phyloP scores from a whole-genome alignment of 2,888 invertebrate genomes.

The Drosophila diplacantha region DNA sequence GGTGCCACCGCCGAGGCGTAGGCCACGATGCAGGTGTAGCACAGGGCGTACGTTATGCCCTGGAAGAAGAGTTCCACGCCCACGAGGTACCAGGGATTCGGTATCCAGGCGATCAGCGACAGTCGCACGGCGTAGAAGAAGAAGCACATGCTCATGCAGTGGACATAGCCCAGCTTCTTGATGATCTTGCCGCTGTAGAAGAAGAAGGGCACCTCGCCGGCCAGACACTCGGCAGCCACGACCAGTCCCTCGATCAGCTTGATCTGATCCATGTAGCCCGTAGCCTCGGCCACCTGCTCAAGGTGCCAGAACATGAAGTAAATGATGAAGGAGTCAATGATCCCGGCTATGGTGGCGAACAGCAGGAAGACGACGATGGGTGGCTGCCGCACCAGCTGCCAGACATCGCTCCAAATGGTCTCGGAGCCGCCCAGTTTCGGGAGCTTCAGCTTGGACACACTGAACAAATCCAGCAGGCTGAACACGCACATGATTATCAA shows the following conservation, averaged over 20 bases:
- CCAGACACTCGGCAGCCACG: conserved; percentile 87
- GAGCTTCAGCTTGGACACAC: conserved; percentile 82
- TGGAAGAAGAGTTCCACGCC: conserved; percentile 89
- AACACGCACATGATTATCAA: conserved; percentile 83
- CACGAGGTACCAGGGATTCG: conserved; percentile 90
- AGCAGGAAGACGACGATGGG: conserved; percentile 84
- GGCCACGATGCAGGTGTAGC: conserved; percentile 88
- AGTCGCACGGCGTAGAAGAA: conserved; percentile 87
- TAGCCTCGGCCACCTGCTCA: conserved; percentile 84
- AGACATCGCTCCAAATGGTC: conserved; percentile 84
- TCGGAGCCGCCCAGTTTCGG: conserved; percentile 84
- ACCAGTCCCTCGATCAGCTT: conserved; percentile 89
- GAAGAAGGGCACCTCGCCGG: conserved; percentile 88
- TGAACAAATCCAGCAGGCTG: conserved; percentile 82
- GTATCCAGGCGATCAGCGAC: conserved; percentile 85
- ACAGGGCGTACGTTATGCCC: conserved; percentile 91
- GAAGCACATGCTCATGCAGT: conserved; percentile 87
- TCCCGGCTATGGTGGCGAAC: conserved; percentile 87
- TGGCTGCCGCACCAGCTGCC: conserved; percentile 81
- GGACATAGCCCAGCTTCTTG: conserved; percentile 86
- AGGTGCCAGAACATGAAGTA: conserved; percentile 91
- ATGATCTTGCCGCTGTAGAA: conserved; percentile 86
- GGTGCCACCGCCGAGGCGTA: conserved; percentile 84
- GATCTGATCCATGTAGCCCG: conserved; percentile 82
- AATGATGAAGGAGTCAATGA: conserved; percentile 88